phyloP scores from a whole-genome alignment of 2,797 vertebrate species.

The Notoglanidium macrostoma region DNA sequence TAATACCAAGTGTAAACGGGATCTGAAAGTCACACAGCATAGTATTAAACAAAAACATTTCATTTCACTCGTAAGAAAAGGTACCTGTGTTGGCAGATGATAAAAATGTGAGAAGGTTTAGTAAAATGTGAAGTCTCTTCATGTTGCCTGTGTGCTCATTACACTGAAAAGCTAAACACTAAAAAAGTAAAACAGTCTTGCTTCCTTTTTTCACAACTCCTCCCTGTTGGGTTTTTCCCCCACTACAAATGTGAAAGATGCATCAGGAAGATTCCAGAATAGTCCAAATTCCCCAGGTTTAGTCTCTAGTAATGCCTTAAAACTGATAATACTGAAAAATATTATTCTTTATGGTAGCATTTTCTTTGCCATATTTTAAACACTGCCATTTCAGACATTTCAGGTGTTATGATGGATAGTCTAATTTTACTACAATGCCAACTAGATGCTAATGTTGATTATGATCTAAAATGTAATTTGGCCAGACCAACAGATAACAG shows the following conservation, averaged over 20 bases:
- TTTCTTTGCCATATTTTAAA: background rate
- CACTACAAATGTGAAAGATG: background rate
- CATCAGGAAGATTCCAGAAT: background rate
- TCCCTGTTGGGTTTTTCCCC: background rate
- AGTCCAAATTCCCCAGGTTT: background rate
- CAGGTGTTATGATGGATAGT: background rate
- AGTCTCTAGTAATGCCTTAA: background rate
- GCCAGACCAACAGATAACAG: background rate
- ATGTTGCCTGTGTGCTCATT: background rate
- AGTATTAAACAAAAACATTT: background rate
- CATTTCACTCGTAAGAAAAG: background rate
- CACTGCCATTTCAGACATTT: background rate
- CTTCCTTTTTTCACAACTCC: background rate
- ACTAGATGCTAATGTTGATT: background rate
- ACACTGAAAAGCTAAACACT: background rate
- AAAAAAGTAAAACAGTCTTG: background rate
- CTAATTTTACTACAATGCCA: background rate
- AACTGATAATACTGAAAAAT: background rate
- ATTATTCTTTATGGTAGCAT: background rate
- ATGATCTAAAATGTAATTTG: background rate
- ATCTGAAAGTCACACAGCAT: background rate
- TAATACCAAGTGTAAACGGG: too few species aligned
- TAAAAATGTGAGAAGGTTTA: background rate
- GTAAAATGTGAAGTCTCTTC: background rate
- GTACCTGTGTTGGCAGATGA: constrained; percentile 1